phyloP scores from a whole-genome alignment of 2,797 vertebrate species.

The Lates japonicus region DNA sequence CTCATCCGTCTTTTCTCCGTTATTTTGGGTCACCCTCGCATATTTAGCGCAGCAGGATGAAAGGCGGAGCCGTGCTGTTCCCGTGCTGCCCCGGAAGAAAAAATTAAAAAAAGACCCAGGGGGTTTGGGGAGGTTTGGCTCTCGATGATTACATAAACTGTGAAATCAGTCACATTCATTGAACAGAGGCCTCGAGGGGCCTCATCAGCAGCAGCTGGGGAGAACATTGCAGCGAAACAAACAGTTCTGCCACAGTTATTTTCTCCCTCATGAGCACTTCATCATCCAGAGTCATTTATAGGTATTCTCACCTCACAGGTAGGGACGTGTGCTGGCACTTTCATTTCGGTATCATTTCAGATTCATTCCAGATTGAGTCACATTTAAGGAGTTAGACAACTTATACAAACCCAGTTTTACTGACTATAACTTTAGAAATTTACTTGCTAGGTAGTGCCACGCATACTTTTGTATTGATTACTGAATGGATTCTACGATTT shows the following conservation, averaged over 20 bases:
- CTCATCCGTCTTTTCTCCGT: background rate
- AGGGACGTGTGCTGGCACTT: background rate
- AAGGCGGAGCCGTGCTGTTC: too few relatives aligned
- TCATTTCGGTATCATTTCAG: background rate
- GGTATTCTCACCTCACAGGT: background rate
- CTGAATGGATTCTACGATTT: too few relatives aligned
- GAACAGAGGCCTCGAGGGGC: background rate
- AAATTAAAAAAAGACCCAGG: background rate
- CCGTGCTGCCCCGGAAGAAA: background rate
- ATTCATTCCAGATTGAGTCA: too few relatives aligned
- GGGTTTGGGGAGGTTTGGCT: background rate
- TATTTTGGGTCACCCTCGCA: background rate
- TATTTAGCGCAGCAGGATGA: background rate
- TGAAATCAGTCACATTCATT: conserved; percentile 16
- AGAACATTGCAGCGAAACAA: background rate
- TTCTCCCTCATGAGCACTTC: background rate
- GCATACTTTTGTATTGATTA: too few relatives aligned
- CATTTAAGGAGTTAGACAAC: too few relatives aligned
- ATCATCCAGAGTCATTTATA: too few relatives aligned
- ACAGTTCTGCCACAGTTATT: background rate
- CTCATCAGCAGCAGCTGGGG: conserved; percentile 14
- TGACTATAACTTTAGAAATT: too few relatives aligned
- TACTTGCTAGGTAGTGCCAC: too few relatives aligned
- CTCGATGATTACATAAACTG: conserved; percentile 12
- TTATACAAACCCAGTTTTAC: too few relatives aligned